A percentile compares a stretch with the other conserved stretches of the same genome.
These are phyloP conservation scores for Paramacrobiotus metropolitanus DNA, from an alignment of 1,140 invertebrate species.

Conservation along the genomic window DNA sequence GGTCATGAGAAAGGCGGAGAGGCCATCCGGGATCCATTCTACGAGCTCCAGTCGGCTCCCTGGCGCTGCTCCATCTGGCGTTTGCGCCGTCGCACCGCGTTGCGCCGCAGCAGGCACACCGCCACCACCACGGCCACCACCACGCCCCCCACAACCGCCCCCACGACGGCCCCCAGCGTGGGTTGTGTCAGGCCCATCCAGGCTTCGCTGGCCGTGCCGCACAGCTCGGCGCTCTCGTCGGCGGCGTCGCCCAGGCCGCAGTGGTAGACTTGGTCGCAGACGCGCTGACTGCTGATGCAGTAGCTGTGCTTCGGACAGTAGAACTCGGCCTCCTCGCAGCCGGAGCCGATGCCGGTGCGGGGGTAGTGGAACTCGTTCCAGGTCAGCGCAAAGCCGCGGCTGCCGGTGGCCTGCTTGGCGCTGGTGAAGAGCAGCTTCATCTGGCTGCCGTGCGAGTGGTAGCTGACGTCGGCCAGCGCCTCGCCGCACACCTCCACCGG, in stretches of 20 bases:
- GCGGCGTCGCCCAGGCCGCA: conserved; percentile 50
- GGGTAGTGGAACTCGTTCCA: neutral
- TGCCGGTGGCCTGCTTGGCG: conserved; percentile 3
- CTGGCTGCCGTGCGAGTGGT: neutral
- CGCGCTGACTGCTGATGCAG: conserved; percentile 49
- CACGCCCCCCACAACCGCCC: too few relatives aligned
- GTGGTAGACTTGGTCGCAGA: conserved; percentile 50
- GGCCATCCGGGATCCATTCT: too few relatives aligned
- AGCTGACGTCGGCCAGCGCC: conserved; percentile 36
- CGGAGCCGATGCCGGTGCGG: neutral
- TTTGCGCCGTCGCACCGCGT: too few relatives aligned
- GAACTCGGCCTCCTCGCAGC: conserved; percentile 30
- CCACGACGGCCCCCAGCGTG: too few relatives aligned
- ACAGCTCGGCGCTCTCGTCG: too few relatives aligned
- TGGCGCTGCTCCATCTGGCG: too few relatives aligned
- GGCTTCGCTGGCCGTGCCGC: too few relatives aligned
- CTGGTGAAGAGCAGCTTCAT: neutral
- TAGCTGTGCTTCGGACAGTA: conserved; percentile 39
- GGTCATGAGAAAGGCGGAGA: too few relatives aligned
- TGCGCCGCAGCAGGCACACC: too few relatives aligned
- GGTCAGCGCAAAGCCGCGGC: neutral
- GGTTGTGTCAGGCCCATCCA: too few relatives aligned
- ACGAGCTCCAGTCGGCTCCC: too few relatives aligned
- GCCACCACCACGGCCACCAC: too few relatives aligned
- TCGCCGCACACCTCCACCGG: conserved; percentile 71